These are phyloP conservation scores for Thumatha senex DNA, from an alignment of 2,888 invertebrate genomes.

Conservation along the genomic window DNA sequence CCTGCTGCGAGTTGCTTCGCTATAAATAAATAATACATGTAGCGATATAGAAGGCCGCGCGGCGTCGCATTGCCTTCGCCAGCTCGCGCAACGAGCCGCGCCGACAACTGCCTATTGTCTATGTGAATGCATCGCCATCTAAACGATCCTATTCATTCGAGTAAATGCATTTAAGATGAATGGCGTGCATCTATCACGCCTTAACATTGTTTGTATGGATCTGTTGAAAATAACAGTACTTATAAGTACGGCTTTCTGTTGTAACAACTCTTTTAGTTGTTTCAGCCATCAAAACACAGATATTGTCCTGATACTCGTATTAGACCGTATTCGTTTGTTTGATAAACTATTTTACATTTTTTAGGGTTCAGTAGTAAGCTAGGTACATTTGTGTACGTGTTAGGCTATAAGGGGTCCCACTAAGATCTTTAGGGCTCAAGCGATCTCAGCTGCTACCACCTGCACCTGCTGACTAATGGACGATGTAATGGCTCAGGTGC, in stretches of 20 bases:
- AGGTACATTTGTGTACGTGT: too few relatives aligned
- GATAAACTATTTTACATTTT: too few relatives aligned
- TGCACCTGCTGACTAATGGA: too few relatives aligned
- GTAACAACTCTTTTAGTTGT: neutral
- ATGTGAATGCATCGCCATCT: conserved; percentile 45
- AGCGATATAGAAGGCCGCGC: conserved; percentile 31
- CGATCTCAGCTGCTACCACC: too few relatives aligned
- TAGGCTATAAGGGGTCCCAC: neutral
- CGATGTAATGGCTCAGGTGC: too few relatives aligned
- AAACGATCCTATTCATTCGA: conserved; percentile 42
- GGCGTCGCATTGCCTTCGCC: conserved; percentile 45
- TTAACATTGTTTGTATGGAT: conserved; percentile 7
- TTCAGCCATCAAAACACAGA: too few relatives aligned
- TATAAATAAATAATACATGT: conserved; percentile 69
- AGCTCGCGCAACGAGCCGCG: conserved; percentile 43
- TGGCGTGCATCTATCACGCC: conserved; percentile 34
- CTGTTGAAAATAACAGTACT: neutral
- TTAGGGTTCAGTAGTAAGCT: too few relatives aligned
- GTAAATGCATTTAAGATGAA: conserved; percentile 51
- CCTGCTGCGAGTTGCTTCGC: conserved; percentile 51
- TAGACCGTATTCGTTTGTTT: too few relatives aligned
- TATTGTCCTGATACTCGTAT: too few relatives aligned
- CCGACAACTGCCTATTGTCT: conserved; percentile 58
- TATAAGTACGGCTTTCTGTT: neutral
- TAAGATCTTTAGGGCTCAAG: too few relatives aligned